A percentile compares a stretch with the other conserved stretches of the same genome.
phyloP scores from a whole-genome alignment of 2,797 vertebrate species.

The Benthosema pterotum region DNA sequence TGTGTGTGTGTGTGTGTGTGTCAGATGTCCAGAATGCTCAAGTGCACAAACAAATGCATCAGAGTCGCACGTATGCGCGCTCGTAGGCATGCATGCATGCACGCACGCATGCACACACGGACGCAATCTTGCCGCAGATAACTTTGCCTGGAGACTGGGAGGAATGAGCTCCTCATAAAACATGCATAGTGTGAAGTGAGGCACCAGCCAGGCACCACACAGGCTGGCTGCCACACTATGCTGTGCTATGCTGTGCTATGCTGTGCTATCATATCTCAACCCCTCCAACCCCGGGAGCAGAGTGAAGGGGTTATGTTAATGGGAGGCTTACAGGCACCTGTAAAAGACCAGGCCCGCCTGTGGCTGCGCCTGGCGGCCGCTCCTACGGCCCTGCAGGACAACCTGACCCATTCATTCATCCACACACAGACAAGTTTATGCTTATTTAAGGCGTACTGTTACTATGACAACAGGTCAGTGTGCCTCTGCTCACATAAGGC shows the following conservation, averaged over 20 bases:
- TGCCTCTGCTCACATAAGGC: conserved; percentile 21
- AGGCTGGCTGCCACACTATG: conserved; percentile 36
- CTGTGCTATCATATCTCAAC: conserved; percentile 21
- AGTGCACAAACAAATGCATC: conserved; percentile 2
- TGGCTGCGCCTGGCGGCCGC: conserved; percentile 20
- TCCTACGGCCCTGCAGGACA: conserved; percentile 5
- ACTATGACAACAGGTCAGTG: conserved; percentile 25
- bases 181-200: conserved; percentile 60
- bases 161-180: conserved; percentile 74
- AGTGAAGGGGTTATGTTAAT: conserved; percentile 1
- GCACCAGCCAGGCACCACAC: conserved; percentile 25
- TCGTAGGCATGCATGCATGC: conserved; percentile 2
- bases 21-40: conserved; percentile 7
- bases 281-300: conserved; percentile 13
- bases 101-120: conserved; percentile 1
- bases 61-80: neutral
- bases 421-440: conserved; percentile 24
- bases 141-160: conserved; percentile 61
- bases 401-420: conserved; percentile 39
- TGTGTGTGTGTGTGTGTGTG: conserved; percentile 6
- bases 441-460: conserved; percentile 18
- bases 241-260: conserved; percentile 25
- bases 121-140: conserved; percentile 33
- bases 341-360: conserved; percentile 34
- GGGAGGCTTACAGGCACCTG: conserved; percentile 50